Evolutionary conservation across 2,797 vertebrate genomes (phyloP), one percentile per base, ranked within the genome.

Genomic region (Dipus sagitta): DNA sequence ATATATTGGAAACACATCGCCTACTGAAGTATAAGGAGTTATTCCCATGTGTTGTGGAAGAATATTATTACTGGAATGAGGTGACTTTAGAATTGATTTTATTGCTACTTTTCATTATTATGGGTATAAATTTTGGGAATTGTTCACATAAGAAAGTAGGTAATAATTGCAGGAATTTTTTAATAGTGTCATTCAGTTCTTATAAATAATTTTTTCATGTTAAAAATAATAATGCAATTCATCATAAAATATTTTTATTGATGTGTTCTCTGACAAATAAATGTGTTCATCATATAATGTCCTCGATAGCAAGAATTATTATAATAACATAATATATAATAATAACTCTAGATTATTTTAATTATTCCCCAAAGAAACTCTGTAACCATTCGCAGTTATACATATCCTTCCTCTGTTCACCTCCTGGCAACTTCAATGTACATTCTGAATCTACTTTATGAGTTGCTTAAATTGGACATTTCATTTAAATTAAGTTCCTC

Each of bases 171-270:
- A 86, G 30, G 13, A 74, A 54, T 87, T 92, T 80, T 71, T 26
- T 87, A 58, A 28, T 62, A 64, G 9, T 82, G 38, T 78, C 15
- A 82, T n/a, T 84, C 15, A 58, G 14, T 74, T 93, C n/a, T 74
- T 93, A 58, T 28, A 79, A 78, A 86, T 88, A 0, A 62, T 89
- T 86, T 84, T 85, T 52, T 81, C 58, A 82, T 68, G 8, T 75
- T 81, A 85, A 91, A 92, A 85, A 75, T 88, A 8, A 78, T 72
- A 70, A 80, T 84, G 62, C 78, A 42, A 72, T 89, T 79, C 78
- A 71, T 38, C 52, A 86, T 62, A 88, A 74, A 88, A 62, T 81
- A 74, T 77, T 82, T 68, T 47, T 75, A 84, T 42, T 85, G 26
- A 71, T 79, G 1, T 91, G 32, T 18, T 64, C n/a, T 79, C 23